Evolutionary conservation across 2,113 vertebrate genomes (phyloP), one percentile per base, ranked within the genome.

Genomic region (Hydrolagus affinis): DNA sequence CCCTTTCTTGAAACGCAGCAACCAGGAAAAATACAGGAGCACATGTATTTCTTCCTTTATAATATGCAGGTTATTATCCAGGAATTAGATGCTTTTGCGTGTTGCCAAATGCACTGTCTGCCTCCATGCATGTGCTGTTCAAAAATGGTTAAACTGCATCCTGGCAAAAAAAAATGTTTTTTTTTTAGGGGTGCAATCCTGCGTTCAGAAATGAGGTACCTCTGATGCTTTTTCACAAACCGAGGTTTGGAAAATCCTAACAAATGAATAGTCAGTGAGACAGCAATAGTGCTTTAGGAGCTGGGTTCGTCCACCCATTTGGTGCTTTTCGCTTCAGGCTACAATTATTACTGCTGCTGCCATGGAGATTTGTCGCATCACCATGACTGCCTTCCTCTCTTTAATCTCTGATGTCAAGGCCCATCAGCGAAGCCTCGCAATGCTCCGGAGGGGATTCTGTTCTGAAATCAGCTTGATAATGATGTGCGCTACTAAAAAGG

Each of bases 261-360:
- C 28, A 32, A 83, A 83, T 60, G 62, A 80, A 62, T 25, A 19
- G 59, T 83, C 60, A 83, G 62, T 19, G 62, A 83, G 62, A 66
- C 62, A 68, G 15, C 78, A 83, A 28, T 21, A 83, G 78, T 28
- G 66, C 66, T 83, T 83, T 28, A 62, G 62, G 78, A 66, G 60
- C 60, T 21, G 64, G 62, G 78, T 68, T 83, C 19, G 78, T 66
- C 19, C 66, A 66, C 32, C 57, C 59, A 80, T 80, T 80, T 64
- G 76, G 59, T n/a, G 0, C 10, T 83, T 90, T 90, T 90, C 88
- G 89, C 91, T 90, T 90, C 70, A 90, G 89, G 90, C 88, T 68
- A 85, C 89, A 89, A 91, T 92, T 91, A 91, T 87, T 88, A 86
- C 87, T 87, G 87, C 72, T 85, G 88, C 70, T 73, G 86, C 86